Percentiles rank a stretch among this genome's conserved stretches.
Evolutionary conservation across 2,113 vertebrate genomes (phyloP).

Genomic region (Clarias magur): DNA sequence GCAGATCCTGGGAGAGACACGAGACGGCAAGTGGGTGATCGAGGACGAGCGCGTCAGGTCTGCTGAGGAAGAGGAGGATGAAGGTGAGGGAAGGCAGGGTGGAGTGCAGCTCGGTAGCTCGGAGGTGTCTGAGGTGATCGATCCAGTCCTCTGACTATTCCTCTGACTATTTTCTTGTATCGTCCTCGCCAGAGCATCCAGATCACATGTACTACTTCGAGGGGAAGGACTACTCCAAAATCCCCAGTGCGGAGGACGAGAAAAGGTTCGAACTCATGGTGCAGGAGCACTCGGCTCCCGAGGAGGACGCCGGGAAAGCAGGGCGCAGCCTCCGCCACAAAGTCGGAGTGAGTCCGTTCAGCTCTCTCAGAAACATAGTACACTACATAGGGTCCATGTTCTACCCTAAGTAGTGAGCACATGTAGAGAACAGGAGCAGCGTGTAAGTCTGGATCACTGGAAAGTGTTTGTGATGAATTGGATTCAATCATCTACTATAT

Average conservation of each 20-base stretch:
- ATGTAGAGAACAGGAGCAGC: no score
- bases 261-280: slow-evolving; percentile 77
- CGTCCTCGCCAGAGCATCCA: slow-evolving; percentile 75
- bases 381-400: not conserved
- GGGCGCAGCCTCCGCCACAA: slow-evolving; percentile 80
- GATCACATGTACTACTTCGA: slow-evolving; percentile 92
- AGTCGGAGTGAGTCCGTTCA: slow-evolving; percentile 70
- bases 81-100: slow-evolving; percentile 60
- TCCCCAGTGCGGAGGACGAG: slow-evolving; percentile 81
- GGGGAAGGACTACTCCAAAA: slow-evolving; percentile 90
- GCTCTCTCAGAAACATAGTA: not conserved
- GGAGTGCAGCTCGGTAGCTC: slow-evolving; percentile 7
- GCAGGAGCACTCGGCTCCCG: slow-evolving; percentile 73
- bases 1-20: slow-evolving; percentile 81
- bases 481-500: no score
- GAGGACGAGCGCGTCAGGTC: slow-evolving; percentile 59
- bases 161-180: not conserved
- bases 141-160: not conserved
- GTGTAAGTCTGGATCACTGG: no score
- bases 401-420: not conserved
- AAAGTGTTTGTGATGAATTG: no score
- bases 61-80: slow-evolving; percentile 53
- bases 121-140: not conserved
- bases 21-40: slow-evolving; percentile 75
- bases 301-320: slow-evolving; percentile 65